Conservation (phyloP, 2,888 invertebrate species). For the Cheilosia soror region DNA sequence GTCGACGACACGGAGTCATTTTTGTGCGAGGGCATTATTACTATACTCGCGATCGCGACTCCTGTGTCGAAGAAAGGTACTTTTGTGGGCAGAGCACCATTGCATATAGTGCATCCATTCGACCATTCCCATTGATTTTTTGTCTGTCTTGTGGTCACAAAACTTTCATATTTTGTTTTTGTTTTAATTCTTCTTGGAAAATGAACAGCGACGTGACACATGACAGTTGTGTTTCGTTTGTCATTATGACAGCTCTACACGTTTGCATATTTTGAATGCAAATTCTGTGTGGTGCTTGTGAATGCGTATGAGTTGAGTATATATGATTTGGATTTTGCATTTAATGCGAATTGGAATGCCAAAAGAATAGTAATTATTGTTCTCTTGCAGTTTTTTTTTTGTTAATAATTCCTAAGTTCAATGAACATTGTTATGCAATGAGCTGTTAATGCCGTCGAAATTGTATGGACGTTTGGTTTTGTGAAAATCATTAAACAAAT, state of each 20-base stretch:
- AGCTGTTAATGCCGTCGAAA: neutral
- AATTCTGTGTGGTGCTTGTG: slow-evolving; percentile 40
- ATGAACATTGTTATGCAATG: slow-evolving; percentile 67
- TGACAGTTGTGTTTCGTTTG: slow-evolving; percentile 60
- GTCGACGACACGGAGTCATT: slow-evolving; percentile 1
- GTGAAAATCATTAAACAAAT: slow-evolving; percentile 19
- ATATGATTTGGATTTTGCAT: slow-evolving; percentile 29
- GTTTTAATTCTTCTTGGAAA: slow-evolving; percentile 19
- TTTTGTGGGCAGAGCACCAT: slow-evolving; percentile 50
- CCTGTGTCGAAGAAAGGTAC: slow-evolving; percentile 50
- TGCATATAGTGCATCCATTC: slow-evolving; percentile 59
- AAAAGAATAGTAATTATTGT: slow-evolving; percentile 44
- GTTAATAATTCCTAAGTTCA: slow-evolving; percentile 57
- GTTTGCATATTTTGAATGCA: slow-evolving; percentile 70
- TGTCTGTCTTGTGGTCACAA: slow-evolving; percentile 41
- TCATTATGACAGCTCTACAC: slow-evolving; percentile 73
- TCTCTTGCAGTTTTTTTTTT: slow-evolving; percentile 32
- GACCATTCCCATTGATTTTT: slow-evolving; percentile 54
- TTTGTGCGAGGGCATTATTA: slow-evolving; percentile 35
- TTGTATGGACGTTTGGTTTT: neutral
- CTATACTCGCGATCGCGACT: slow-evolving; percentile 9
- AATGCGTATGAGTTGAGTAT: slow-evolving; percentile 41
- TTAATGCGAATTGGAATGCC: slow-evolving; percentile 32
- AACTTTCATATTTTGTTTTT: slow-evolving; percentile 9
- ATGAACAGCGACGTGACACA: slow-evolving; percentile 58